Conservation (phyloP, 1,140 invertebrate species). For the Leucophenga varia region DNA sequence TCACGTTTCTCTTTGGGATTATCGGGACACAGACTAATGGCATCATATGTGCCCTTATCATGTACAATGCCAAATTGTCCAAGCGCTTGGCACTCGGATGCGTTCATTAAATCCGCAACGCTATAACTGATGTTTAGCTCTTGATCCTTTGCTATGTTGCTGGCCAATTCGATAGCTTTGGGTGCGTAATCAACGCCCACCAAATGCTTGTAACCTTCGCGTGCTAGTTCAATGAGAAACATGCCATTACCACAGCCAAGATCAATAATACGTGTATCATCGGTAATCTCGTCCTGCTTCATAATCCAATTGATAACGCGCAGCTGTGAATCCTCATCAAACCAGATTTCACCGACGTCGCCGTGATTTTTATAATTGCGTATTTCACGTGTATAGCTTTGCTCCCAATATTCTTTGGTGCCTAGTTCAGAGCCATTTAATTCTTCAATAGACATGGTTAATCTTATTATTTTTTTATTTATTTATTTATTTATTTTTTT, state of each 20-base stretch:
- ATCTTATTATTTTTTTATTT: too few relatives aligned
- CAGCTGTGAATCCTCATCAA: conserved; percentile 78
- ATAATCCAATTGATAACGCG: conserved; percentile 72
- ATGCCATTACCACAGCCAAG: conserved; percentile 90
- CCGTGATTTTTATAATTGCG: conserved; percentile 79
- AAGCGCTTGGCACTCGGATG: conserved; percentile 10
- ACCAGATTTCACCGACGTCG: conserved; percentile 92
- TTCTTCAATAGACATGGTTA: too few relatives aligned
- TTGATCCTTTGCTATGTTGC: conserved; percentile 64
- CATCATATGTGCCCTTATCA: conserved; percentile 95
- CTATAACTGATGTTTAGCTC: conserved; percentile 61
- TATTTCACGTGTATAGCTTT: conserved; percentile 77
- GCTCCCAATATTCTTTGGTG: conserved; percentile 83
- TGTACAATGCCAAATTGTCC: conserved; percentile 67
- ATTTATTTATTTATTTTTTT: too few relatives aligned
- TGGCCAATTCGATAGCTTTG: conserved; percentile 75
- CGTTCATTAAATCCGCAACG: conserved; percentile 51
- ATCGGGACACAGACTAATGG: conserved; percentile 78
- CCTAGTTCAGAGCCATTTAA: conserved; percentile 75
- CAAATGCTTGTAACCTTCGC: conserved; percentile 73
- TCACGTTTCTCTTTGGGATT: conserved; percentile 64
- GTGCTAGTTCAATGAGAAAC: conserved; percentile 74
- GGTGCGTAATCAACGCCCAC: conserved; percentile 83
- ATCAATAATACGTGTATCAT: conserved; percentile 64
- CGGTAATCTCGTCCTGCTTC: conserved; percentile 49